phyloP scores from a whole-genome alignment of 2,113 vertebrate genomes.

The Dromiciops gliroides region DNA sequence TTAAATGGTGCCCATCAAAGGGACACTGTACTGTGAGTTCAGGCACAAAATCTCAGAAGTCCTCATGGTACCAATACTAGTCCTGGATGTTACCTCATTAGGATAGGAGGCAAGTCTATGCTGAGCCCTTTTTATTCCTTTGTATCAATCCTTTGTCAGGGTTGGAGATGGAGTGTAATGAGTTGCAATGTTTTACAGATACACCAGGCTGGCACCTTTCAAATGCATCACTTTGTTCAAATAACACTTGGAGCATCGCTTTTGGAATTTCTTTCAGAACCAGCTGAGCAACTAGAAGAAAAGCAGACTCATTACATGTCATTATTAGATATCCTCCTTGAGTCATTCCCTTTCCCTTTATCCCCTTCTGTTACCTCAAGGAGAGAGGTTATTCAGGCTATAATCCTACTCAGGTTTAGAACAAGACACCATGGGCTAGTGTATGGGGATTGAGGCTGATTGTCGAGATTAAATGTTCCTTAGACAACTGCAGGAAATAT shows the following conservation, averaged over 20 bases:
- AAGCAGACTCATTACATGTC: neutral
- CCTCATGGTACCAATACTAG: neutral
- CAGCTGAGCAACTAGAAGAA: neutral
- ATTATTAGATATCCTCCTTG: neutral
- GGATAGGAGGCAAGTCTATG: neutral
- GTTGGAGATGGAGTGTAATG: neutral
- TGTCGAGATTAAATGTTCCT: neutral
- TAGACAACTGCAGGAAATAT: neutral
- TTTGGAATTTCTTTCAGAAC: neutral
- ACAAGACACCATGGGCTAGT: neutral
- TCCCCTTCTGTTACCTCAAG: too few relatives aligned
- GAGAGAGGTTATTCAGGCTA: too few relatives aligned
- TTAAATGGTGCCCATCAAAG: neutral
- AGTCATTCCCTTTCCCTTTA: neutral
- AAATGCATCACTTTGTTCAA: neutral
- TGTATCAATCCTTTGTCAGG: neutral
- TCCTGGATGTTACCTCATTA: neutral
- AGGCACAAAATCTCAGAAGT: neutral
- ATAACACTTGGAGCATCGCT: neutral
- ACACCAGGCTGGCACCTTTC: neutral
- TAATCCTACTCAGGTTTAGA: neutral
- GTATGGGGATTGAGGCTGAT: neutral
- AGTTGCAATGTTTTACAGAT: neutral
- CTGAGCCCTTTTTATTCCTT: neutral
- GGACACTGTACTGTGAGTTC: neutral